Base-by-base conservation (phyloP, 2,113 vertebrate genomes). In the sheep (Ovis aries) region DNA sequence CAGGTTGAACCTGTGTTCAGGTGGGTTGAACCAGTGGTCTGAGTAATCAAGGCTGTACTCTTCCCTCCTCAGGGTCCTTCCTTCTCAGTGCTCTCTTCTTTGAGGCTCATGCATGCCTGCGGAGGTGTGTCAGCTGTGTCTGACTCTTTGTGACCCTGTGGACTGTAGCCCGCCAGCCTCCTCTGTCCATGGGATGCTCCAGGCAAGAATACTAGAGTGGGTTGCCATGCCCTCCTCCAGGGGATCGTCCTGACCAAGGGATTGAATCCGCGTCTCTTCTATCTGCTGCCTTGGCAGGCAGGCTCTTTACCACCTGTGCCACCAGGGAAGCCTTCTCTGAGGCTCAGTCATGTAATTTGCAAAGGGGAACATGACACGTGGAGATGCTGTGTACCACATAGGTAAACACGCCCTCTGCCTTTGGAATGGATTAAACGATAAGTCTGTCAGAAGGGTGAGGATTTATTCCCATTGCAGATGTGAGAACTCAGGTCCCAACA, bases 401-500 rank as follows among this genome's bases (percentile, higher is more conserved):
- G 52, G 53, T 64, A 43, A 88, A 45, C 36, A 7, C 3, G 4
- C 21, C 43, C 27, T 55, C 57, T 64, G 21, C 48, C 27, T 62
- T 67, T 55, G 31, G 86, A 43, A 52, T 0, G 43, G 36, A 48
- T 78, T 74, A 45, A 55, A 29, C 31, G 40, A 45, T 16, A 71
- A 21, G 33, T 62, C 36, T 40, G 14, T 33, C 25, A 25, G 23
- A n/a, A 93, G 43, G 36, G 2, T 2, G 1, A 55, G 48, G 55
- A 62, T 59, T 64, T 33, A 21, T 9, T 88, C 25, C 64, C 40
- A 55, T 1, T 16, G 21, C 57, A 29, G 62, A 21, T 40, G 10
- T 29, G 43, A 97, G 92, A 87, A 45, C 36, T 59, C 64, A 95
- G 80, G 19, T 48, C 17, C 59, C 74, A 29, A 10, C 59, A 83